Base-by-base conservation (phyloP, 2,797 vertebrate species). In the Pangasius larnaudii region DNA sequence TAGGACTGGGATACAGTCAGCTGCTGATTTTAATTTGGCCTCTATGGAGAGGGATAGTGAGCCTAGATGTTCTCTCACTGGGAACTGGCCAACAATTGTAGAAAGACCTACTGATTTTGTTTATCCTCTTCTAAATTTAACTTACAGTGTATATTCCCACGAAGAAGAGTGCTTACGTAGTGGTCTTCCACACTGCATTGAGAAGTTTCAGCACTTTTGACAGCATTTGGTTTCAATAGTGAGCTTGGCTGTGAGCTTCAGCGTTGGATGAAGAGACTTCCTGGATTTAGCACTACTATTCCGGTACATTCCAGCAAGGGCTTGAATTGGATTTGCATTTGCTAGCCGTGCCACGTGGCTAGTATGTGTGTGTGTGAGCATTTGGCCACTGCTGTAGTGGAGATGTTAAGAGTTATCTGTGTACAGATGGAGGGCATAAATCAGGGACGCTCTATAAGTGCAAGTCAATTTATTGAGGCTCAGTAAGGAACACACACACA, bases 371-470 rank as follows among this genome's bases (percentile, higher is more conserved):
- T 59, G 61, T 51, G 30, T n/a, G 85, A 30, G 78, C 56, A 80
- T 85, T 84, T 87, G 88, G 80, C 65, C 59, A 87, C 69, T 86
- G 86, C 72, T 30, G 71, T 71, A 69, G 46, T 71, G 59, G 88
- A 84, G 83, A 87, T 67, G 89, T 86, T 86, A 86, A 81, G 58
- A 27, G 82, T 90, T 77, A 85, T 89, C 71, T 83, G 33, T 63
- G 30, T 27, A 69, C 79, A 82, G 86, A 88, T 78, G 72, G 84
- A 84, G 77, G 79, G 85, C 86, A 77, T 91, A 91, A 92, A 92
- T 91, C 88, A 86, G 80, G 80, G 78, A 65, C 61, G 59, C 81
- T 89, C 90, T 92, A 88, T 88, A 91, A 89, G 74, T 87, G 84
- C 85, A 82, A 88, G 84, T 86, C 53, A 75, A 75, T 86, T 74